A percentile compares a stretch with the other conserved stretches of the same genome.
phyloP scores from a whole-genome alignment of 1,140 invertebrate species.

The Bombus terrestris region DNA sequence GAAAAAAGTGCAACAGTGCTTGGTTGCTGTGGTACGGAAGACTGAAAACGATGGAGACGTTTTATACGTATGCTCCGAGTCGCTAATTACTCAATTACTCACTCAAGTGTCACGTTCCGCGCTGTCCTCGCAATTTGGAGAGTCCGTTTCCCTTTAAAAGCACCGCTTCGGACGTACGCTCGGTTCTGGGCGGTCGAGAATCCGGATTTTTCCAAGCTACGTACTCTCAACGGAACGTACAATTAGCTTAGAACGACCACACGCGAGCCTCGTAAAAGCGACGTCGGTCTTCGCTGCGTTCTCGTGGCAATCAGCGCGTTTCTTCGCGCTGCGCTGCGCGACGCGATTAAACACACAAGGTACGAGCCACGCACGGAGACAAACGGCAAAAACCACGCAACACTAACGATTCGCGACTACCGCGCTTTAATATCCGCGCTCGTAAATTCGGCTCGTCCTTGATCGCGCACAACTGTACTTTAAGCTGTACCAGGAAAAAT shows the following conservation, averaged over 20 bases:
- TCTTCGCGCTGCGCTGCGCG: slow-evolving; percentile 38
- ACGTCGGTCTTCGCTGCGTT: neutral
- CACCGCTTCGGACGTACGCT: no score
- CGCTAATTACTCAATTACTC: neutral
- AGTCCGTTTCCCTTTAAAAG: neutral
- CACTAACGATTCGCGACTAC: slow-evolving; percentile 62
- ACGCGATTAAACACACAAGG: slow-evolving; percentile 41
- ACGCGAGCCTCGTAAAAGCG: slow-evolving; percentile 61
- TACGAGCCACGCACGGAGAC: slow-evolving; percentile 12
- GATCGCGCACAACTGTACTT: no score
- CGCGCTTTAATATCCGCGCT: slow-evolving; percentile 39
- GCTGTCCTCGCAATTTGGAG: neutral
- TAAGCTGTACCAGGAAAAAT: no score
- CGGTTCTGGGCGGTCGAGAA: slow-evolving; percentile 8
- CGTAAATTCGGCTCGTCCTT: slow-evolving; percentile 47
- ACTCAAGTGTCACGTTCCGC: neutral
- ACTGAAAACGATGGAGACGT: no score
- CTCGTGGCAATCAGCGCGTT: slow-evolving; percentile 36
- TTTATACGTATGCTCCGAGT: no score
- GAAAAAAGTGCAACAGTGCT: no score
- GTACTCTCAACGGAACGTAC: slow-evolving; percentile 36
- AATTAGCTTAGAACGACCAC: slow-evolving; percentile 61
- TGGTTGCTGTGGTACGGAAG: no score
- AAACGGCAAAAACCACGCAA: slow-evolving; percentile 52
- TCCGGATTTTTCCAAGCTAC: slow-evolving; percentile 47